Base-by-base conservation (phyloP, 2,113 vertebrate species). In the Carlito syrichta region DNA sequence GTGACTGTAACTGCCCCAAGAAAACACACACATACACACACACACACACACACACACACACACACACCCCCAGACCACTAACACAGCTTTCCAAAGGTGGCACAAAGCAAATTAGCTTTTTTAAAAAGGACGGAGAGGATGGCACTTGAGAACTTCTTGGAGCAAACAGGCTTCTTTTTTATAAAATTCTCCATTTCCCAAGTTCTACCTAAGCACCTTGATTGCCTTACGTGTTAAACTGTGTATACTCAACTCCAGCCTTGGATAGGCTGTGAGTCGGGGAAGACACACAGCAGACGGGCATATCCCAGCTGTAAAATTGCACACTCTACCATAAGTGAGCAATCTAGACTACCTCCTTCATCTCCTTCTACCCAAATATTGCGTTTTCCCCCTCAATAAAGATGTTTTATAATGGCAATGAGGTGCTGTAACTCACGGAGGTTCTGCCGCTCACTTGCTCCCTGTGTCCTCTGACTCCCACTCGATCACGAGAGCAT, bases 331-430 rank as follows among this genome's bases (percentile, higher is more conserved):
- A 89, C 97, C 96, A 52, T 98, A 86, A 92, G 60, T 97, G 96
- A 98, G 98, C 86, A 95, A 97, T 97, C 96, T 96, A 94, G 68
- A 94, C 94, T 97, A 97, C 82, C 81, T 98, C 96, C 95, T 98
- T 98, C 90, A 96, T 98, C 95, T 98, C 96, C 76, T 96, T 95
- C 97, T 96, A 97, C 97, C 96, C 97, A 99, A 98, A 98, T 97
- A 98, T 87, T 98, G 58, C 89, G 6, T 98, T 98, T 98, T 97
- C 91, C 71, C 60, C 98, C 98, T 94, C 97, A 98, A 95, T 98
- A 98, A 98, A 97, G 92, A 97, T 98, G 97, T 91, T 98, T 98
- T 98, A 97, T 98, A 96, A 97, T 90, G 94, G 88, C 98, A 97
- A 94, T 92, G 98, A 97, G 96, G 97, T 96, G 63, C 63, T 89